Evolutionary conservation across 2,888 invertebrate genomes (phyloP).

Genomic region (Leptura quadrifasciata): DNA sequence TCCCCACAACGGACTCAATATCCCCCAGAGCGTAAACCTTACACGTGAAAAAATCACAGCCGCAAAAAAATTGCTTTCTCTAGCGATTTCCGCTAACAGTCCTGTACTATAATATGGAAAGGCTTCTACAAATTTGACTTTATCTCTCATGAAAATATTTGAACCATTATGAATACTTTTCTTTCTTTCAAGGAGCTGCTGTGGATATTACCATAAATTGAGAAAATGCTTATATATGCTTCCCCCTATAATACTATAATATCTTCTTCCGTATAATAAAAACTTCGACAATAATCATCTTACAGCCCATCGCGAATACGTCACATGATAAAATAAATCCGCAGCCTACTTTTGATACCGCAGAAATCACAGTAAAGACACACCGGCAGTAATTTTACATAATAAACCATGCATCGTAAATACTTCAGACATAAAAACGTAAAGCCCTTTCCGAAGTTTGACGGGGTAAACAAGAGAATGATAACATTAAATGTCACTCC

Average conservation of each 20-base stretch:
- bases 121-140: too few species aligned
- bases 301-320: background rate
- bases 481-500: constrained; percentile 45
- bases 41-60: too few species aligned
- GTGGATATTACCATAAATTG: too few species aligned
- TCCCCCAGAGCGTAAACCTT: too few species aligned
- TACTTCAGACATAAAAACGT: constrained; percentile 27
- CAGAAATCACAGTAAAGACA: background rate
- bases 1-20: too few species aligned
- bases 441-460: constrained; percentile 40
- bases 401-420: constrained; percentile 20
- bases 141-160: too few species aligned
- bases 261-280: background rate
- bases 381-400: constrained; percentile 34
- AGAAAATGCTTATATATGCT: too few species aligned
- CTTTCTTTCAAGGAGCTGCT: too few species aligned
- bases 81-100: too few species aligned
- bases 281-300: background rate
- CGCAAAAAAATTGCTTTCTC: too few species aligned
- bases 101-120: too few species aligned
- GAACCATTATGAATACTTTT: too few species aligned
- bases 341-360: constrained; percentile 6
- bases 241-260: background rate
- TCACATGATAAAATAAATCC: constrained; percentile 27
- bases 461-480: constrained; percentile 43